Evolutionary conservation across 35 echinoderm and acorn worm species (phyloP).

Genomic region (Amphiura filiformis): DNA sequence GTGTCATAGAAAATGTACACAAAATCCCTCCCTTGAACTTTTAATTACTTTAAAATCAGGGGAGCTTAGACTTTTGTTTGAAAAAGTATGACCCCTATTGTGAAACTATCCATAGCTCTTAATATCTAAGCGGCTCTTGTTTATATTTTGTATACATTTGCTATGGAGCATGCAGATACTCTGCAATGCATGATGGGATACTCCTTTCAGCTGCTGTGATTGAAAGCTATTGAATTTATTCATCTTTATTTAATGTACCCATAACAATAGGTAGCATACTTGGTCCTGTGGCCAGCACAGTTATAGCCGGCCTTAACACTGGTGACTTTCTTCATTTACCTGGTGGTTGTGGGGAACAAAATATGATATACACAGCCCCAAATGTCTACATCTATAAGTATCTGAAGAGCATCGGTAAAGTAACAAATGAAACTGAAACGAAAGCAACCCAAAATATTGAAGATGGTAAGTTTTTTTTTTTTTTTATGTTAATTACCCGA

Average conservation of each 20-base stretch:
- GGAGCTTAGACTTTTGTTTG: too few species aligned
- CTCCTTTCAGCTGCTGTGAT: too few species aligned
- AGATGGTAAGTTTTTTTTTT: slow-evolving; percentile 67
- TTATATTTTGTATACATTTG: too few species aligned
- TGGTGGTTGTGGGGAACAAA: slow-evolving; percentile 84
- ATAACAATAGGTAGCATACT: background rate
- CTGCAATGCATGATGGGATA: too few species aligned
- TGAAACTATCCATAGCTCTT: too few species aligned
- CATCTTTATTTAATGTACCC: background rate
- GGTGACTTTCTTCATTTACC: slow-evolving; percentile 40
- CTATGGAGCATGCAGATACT: too few species aligned
- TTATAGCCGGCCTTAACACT: slow-evolving; percentile 49
- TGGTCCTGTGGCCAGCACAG: background rate
- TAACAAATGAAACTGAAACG: background rate
- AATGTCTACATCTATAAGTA: slow-evolving; percentile 73
- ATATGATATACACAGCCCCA: slow-evolving; percentile 75
- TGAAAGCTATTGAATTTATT: background rate
- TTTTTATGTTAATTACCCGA: too few species aligned
- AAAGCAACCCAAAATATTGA: slow-evolving; percentile 32
- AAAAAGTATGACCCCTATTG: too few species aligned
- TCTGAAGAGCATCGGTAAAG: slow-evolving; percentile 19
- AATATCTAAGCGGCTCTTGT: too few species aligned
- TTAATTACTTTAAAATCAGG: too few species aligned
- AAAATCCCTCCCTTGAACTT: too few species aligned
- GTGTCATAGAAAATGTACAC: too few species aligned